phyloP scores from a whole-genome alignment of 2,113 vertebrate species.

The Python bivittatus region DNA sequence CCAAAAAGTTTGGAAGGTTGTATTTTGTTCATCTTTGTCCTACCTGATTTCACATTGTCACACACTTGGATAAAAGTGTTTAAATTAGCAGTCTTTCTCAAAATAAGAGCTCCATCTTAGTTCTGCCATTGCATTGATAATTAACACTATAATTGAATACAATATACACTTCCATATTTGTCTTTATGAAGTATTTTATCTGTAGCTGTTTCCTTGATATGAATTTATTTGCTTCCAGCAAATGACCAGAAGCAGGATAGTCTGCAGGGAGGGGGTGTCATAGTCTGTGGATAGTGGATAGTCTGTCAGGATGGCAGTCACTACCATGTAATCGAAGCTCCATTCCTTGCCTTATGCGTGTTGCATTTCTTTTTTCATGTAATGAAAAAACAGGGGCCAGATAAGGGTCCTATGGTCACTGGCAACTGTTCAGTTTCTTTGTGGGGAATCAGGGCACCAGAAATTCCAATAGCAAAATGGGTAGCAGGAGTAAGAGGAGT shows the following conservation, averaged over 20 bases:
- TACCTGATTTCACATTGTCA: background rate
- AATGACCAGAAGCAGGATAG: background rate
- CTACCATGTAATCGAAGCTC: background rate
- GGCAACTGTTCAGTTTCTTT: background rate
- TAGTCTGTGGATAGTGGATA: no score
- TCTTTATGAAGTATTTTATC: background rate
- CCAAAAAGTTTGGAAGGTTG: background rate
- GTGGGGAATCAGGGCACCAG: background rate
- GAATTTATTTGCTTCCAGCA: background rate
- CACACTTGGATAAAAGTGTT: background rate
- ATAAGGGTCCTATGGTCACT: background rate
- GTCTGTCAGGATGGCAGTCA: background rate
- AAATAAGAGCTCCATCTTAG: background rate
- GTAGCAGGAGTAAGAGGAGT: background rate
- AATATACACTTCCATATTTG: background rate
- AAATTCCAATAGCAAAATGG: background rate
- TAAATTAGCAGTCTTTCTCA: background rate
- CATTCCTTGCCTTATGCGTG: background rate
- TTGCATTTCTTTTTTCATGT: background rate
- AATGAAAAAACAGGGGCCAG: background rate
- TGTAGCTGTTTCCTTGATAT: background rate
- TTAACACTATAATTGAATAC: background rate
- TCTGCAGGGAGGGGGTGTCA: background rate
- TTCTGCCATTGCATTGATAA: background rate
- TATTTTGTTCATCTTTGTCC: background rate